Evolutionary conservation across 2,888 invertebrate genomes (phyloP).

Genomic region (Thera britannica): DNA sequence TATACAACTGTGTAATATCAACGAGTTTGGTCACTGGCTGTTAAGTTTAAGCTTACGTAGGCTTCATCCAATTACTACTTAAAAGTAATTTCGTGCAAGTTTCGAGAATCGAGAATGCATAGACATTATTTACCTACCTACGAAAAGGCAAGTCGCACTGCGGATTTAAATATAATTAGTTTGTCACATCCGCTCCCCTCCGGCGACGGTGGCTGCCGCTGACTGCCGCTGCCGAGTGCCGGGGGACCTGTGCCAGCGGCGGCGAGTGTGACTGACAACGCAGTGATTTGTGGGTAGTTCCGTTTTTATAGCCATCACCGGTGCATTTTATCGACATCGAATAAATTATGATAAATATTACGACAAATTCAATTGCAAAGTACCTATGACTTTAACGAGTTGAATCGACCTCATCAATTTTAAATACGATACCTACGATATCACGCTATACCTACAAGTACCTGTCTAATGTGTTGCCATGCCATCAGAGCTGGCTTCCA

Average conservation of each 20-base stretch:
- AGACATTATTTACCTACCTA: conserved; percentile 4
- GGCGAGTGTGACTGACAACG: conserved; percentile 19
- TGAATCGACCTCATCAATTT: conserved; percentile 10
- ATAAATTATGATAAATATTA: conserved; percentile 34
- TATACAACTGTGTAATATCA: background rate
- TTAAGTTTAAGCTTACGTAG: no score
- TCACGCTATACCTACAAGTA: no score
- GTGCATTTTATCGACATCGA: conserved; percentile 44
- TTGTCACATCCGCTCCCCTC: conserved; percentile 5
- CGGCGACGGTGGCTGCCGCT: conserved; percentile 14
- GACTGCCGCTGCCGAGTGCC: background rate
- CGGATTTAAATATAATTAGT: conserved; percentile 17
- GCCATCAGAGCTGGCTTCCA: no score
- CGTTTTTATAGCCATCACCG: conserved; percentile 27
- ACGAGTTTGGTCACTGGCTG: no score
- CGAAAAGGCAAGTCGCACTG: conserved; percentile 15
- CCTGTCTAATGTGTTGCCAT: no score
- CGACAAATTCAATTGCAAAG: conserved; percentile 15
- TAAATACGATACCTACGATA: conserved; percentile 1
- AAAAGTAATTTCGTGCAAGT: conserved; percentile 9
- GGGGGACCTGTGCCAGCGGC: background rate
- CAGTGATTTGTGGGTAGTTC: conserved; percentile 33
- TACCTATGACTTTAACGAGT: conserved; percentile 17
- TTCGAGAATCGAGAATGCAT: conserved; percentile 1
- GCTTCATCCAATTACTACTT: background rate